Percentiles rank a stretch among this genome's conserved stretches.
phyloP scores from a whole-genome alignment of 2,888 invertebrate genomes.

The Gymnosoma rotundatum region DNA sequence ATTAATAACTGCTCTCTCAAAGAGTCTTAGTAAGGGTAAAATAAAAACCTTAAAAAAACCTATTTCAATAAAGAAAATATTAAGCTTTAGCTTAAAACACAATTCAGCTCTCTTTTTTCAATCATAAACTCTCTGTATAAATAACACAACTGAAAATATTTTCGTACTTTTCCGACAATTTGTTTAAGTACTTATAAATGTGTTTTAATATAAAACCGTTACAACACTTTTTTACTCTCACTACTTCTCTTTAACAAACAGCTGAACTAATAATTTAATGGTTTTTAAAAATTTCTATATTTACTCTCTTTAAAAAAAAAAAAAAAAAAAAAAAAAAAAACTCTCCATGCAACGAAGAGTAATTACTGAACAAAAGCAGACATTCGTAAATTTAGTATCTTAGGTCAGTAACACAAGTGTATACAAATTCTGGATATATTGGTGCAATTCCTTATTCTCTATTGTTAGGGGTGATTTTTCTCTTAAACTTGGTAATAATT shows the following conservation, averaged over 20 bases:
- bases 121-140: background rate
- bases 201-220: no score
- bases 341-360: conserved; percentile 9
- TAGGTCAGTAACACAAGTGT: conserved; percentile 55
- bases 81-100: background rate
- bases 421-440: background rate
- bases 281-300: no score
- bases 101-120: conserved; percentile 46
- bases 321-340: background rate
- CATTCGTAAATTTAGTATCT: conserved; percentile 1
- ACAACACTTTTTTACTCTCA: background rate
- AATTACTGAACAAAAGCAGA: background rate
- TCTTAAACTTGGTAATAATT: conserved; percentile 53
- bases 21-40: background rate
- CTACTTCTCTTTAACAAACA: background rate
- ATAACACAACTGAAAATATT: background rate
- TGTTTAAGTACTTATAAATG: no score
- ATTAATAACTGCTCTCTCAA: background rate
- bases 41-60: background rate
- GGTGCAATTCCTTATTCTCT: background rate
- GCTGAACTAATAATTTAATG: background rate
- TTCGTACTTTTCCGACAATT: background rate
- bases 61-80: background rate
- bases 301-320: background rate
- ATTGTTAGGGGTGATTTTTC: conserved; percentile 22